phyloP scores from a whole-genome alignment of 2,113 vertebrate species.

The Prionailurus bengalensis region DNA sequence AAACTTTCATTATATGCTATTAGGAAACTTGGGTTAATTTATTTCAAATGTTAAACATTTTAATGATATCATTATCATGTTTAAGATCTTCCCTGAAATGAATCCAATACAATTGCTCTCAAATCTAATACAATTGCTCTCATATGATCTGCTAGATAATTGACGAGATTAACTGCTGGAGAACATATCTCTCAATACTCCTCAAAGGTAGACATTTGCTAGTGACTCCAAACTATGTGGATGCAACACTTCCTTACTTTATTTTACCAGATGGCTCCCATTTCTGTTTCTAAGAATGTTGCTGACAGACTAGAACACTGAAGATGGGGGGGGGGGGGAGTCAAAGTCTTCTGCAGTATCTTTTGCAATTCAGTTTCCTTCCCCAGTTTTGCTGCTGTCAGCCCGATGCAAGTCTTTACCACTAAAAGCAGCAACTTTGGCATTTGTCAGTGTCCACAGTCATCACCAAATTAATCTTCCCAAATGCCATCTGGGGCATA shows the following conservation, averaged over 20 bases:
- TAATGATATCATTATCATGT: background rate
- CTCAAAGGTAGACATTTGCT: background rate
- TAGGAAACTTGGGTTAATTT: background rate
- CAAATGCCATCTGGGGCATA: background rate
- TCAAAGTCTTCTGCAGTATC: background rate
- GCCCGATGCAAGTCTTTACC: background rate
- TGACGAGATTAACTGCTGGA: background rate
- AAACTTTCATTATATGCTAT: background rate
- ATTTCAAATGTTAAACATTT: conserved; percentile 18
- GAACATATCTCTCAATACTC: background rate
- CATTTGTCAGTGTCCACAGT: background rate
- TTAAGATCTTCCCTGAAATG: background rate
- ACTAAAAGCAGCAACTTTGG: background rate
- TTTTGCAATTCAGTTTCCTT: background rate
- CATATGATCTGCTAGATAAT: background rate
- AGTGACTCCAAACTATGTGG: background rate
- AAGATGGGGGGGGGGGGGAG: background rate
- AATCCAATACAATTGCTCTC: background rate
- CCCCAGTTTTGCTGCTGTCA: background rate
- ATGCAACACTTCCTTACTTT: background rate
- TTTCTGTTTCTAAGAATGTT: conserved; percentile 16
- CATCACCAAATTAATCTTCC: background rate
- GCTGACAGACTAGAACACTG: background rate
- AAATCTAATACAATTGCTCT: background rate
- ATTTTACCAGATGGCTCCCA: background rate